Conservation (phyloP, 64 coral and sea anemone genomes). For the Cladopsammia gracilis region DNA sequence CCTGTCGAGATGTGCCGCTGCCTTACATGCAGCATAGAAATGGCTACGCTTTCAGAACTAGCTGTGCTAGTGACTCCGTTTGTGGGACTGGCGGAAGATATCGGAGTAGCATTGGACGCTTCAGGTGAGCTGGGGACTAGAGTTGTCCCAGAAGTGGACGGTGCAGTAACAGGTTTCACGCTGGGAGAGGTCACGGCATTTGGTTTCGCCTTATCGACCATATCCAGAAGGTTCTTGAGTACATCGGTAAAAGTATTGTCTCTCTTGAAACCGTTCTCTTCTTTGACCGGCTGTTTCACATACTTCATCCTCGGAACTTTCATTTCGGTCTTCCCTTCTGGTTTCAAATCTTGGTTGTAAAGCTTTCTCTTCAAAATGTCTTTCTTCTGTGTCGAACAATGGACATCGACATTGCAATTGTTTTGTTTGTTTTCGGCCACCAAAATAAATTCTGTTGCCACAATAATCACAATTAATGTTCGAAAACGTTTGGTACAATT, state of each 20-base stretch:
- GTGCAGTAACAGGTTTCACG: not conserved
- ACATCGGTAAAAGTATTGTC: not conserved
- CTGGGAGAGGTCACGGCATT: not conserved
- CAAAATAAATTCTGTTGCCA: constrained; percentile 2
- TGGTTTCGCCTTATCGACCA: not conserved
- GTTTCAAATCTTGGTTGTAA: not conserved
- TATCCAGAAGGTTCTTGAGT: not conserved
- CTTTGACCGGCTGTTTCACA: too few species aligned
- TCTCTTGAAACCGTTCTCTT: not conserved
- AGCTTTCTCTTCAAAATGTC: not conserved
- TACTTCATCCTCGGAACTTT: not conserved
- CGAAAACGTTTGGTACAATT: not conserved
- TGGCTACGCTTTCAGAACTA: not conserved
- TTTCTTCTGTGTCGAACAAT: not conserved
- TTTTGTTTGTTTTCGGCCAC: not conserved
- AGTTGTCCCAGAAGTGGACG: not conserved
- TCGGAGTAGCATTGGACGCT: not conserved
- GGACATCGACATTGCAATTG: not conserved
- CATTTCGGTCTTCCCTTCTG: not conserved
- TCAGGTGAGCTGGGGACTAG: not conserved
- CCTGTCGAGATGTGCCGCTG: too few species aligned
- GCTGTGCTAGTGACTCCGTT: not conserved
- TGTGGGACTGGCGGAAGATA: not conserved
- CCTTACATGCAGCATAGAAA: too few species aligned
- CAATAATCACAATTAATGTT: not conserved